Evolutionary conservation across 2,888 invertebrate genomes (phyloP), one percentile per base, ranked within the genome.

Genomic region (Bombylius major): DNA sequence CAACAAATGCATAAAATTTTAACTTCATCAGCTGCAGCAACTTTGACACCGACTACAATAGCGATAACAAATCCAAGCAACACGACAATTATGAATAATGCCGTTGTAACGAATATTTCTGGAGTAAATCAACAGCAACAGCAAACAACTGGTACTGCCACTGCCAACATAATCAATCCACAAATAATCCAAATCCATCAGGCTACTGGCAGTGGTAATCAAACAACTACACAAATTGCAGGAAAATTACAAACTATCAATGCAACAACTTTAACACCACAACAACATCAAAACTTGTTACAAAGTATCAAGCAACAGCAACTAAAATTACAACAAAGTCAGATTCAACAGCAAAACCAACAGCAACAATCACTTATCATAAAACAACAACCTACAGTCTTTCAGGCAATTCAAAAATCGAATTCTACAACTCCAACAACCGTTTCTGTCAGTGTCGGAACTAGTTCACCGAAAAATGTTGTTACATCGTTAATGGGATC

Each of bases 271-370:
- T 62, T 71, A 33, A 69, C 71, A 50, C 68, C 69, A 32, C 69
- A 70, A 48, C 73, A 73, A 50, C 71, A 72, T 57, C 69, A 72
- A 33, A 66, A 68, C 44, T 31, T 75, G 6, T 60, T 73, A 50
- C 72, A 73, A 58, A 69, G 67, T 56, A 65, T 74, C 5, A 74
- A 71, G 59, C 72, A 73, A 47, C 61, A 63, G 23, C 62, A 61
- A 39, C 23, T 60, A 14, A 60, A 60, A 51, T 57, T 58, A 53
- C 54, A 55, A 12, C 55, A 55, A 42, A 42, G 14, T 5, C 51
- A 55, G 33, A 5, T 5, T 7, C n/a, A 14, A 14, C 45, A 45
- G 48, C 59, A 58, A 50, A 58, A 56, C 53, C 60, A 9, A 39
- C 50, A 39, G 36, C 61, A 60, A 32, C 63, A 63, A 46, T 61